A percentile compares a stretch with the other conserved stretches of the same genome.
phyloP scores from a whole-genome alignment of 2,888 invertebrate genomes.

The Netelia fuscicornis region DNA sequence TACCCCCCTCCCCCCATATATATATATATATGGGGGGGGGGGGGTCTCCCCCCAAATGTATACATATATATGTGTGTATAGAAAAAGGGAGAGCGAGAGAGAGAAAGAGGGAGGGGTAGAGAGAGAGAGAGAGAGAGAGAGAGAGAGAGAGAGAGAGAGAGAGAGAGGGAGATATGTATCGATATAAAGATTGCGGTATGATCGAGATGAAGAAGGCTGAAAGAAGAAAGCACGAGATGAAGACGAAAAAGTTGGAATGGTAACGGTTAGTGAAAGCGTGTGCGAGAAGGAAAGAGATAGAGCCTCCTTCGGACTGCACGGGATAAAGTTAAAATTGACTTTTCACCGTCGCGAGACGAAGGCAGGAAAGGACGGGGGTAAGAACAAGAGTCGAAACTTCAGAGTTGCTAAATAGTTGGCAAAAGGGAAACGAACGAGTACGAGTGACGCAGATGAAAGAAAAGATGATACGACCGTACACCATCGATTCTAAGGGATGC shows the following conservation, averaged over 20 bases:
- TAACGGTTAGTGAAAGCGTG: constrained; percentile 32
- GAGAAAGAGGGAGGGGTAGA: too few species aligned
- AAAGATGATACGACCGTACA: neutral
- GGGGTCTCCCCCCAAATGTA: too few species aligned
- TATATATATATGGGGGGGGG: too few species aligned
- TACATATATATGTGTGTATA: neutral
- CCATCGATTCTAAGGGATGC: neutral
- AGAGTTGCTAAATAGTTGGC: constrained; percentile 76
- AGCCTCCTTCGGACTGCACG: constrained; percentile 43
- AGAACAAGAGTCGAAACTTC: constrained; percentile 51
- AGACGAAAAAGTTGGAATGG: constrained; percentile 31
- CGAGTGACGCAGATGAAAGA: neutral
- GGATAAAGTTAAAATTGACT: constrained; percentile 82
- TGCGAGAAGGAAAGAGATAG: neutral
- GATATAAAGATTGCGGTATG: neutral
- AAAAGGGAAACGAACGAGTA: neutral
- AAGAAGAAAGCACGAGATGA: constrained; percentile 6
- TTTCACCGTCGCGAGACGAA: constrained; percentile 73
- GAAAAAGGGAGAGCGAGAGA: too few species aligned
- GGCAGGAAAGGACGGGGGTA: constrained; percentile 12
- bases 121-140: neutral
- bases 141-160: too few species aligned
- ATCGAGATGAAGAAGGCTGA: constrained; percentile 9
- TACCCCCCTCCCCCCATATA: neutral
- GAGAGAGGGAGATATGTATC: neutral